phyloP scores from a whole-genome alignment of 2,888 invertebrate genomes.

The Macropis europaea region DNA sequence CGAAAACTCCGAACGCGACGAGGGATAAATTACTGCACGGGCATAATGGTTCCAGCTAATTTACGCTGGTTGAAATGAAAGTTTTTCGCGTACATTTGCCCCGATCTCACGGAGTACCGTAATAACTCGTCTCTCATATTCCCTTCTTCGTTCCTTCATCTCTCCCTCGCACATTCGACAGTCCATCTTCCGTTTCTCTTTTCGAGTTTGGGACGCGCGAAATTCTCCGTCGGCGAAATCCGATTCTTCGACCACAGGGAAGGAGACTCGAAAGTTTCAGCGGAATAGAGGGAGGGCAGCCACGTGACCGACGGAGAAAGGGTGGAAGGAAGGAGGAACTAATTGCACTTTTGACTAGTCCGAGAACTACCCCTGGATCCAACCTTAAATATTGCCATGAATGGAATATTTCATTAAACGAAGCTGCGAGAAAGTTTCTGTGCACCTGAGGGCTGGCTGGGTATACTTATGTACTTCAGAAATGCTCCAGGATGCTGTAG shows the following conservation, averaged over 20 bases:
- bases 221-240: constrained; percentile 41
- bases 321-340: constrained; percentile 32
- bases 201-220: constrained; percentile 22
- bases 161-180: background rate
- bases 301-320: background rate
- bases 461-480: constrained; percentile 16
- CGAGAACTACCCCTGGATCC: constrained; percentile 27
- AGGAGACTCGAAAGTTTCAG: constrained; percentile 24
- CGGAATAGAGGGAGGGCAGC: background rate
- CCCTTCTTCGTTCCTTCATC: background rate
- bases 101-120: constrained; percentile 40
- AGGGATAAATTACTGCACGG: constrained; percentile 42
- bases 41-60: constrained; percentile 60
- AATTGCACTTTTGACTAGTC: constrained; percentile 61
- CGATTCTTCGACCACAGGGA: constrained; percentile 30
- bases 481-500: background rate
- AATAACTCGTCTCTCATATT: constrained; percentile 45
- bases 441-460: constrained; percentile 15
- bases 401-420: constrained; percentile 61
- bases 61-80: constrained; percentile 66
- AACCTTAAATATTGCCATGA: constrained; percentile 56
- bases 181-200: constrained; percentile 15
- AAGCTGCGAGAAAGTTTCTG: constrained; percentile 29
- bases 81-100: constrained; percentile 51
- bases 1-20: constrained; percentile 20